Base-by-base conservation (phyloP, 2,113 vertebrate genomes). In the Tetraodon nigroviridis region DNA sequence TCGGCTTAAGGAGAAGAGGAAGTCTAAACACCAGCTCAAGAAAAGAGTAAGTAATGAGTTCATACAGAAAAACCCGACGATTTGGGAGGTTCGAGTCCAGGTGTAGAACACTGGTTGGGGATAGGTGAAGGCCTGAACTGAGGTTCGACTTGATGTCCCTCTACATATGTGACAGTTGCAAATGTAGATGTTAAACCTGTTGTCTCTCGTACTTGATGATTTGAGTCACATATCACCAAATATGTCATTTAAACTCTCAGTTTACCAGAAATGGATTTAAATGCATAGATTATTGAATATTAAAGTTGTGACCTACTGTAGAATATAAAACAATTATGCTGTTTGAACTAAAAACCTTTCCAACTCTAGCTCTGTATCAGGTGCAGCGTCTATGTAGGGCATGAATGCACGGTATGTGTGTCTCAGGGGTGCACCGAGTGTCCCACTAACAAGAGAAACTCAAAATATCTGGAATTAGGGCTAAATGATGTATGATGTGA, bases 21-120 rank as follows among this genome's bases (percentile, higher is more conserved):
- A 98, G 80, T 99, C 96, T 7, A 99, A 99, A 82, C 97, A 98
- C 88, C 94, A 96, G 67, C 91, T 99, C 27, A 98, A 98, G 82
- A 99, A 98, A 82, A 89, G 95, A 88, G 97, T 99, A 62, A 89
- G 90, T 82, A 37, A 45, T 32, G 2, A 19, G 22, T 51, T 1
- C 15, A 4, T 4, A 50, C 32, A 29, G 2, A 45, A 37, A 53
- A 13, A 18, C 21, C 44, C 11, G 22, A 22, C 51, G 44, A 20
- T 6, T 22, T 64, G 3, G 16, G 5, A 16, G 42, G 32, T 48
- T 19, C 8, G 29, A 8, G 29, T 32, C 8, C 29, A 6, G 29
- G 6, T 32, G 29, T 10, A 6, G 4, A 32, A 32, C 6, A 6
- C 29, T 6, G 32, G 7, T 11, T 37, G 32, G 32, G 12, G 32